These are phyloP conservation scores for human DNA, from an alignment of 2,113 vertebrate genomes.

Conservation along the genomic window DNA sequence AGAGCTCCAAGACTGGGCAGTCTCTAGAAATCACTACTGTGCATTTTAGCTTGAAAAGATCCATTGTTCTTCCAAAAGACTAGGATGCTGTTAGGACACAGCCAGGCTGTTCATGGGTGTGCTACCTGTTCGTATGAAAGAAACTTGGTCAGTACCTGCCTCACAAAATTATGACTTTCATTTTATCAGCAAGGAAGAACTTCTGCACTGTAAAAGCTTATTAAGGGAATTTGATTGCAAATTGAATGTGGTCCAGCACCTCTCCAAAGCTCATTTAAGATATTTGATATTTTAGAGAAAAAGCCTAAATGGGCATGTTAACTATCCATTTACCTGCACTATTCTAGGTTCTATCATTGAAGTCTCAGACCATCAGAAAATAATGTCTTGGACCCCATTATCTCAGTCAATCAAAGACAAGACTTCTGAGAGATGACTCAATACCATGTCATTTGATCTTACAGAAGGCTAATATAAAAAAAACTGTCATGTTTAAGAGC, in stretches of 20 bases:
- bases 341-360: constrained; percentile 48
- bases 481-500: background rate
- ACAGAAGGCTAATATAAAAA: background rate
- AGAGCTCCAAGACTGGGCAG: background rate
- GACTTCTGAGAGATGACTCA: constrained; percentile 19
- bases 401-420: constrained; percentile 40
- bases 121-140: background rate
- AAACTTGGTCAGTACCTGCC: background rate
- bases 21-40: background rate
- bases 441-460: constrained; percentile 24
- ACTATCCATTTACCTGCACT: constrained; percentile 58
- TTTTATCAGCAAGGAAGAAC: constrained; percentile 65
- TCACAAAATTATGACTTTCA: constrained; percentile 65
- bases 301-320: constrained; percentile 66
- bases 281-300: constrained; percentile 71
- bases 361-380: constrained; percentile 50
- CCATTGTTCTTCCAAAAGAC: background rate
- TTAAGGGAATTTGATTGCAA: constrained; percentile 70
- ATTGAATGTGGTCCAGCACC: constrained; percentile 71
- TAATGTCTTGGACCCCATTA: constrained; percentile 44
- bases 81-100: background rate
- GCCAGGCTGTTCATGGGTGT: background rate
- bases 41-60: background rate
- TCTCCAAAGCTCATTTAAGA: constrained; percentile 73
- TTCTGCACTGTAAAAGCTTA: constrained; percentile 61